Percentiles rank a stretch among this genome's conserved stretches.
These are phyloP conservation scores for Orussus abietinus DNA, from an alignment of 1,140 invertebrate genomes.

Conservation along the genomic window DNA sequence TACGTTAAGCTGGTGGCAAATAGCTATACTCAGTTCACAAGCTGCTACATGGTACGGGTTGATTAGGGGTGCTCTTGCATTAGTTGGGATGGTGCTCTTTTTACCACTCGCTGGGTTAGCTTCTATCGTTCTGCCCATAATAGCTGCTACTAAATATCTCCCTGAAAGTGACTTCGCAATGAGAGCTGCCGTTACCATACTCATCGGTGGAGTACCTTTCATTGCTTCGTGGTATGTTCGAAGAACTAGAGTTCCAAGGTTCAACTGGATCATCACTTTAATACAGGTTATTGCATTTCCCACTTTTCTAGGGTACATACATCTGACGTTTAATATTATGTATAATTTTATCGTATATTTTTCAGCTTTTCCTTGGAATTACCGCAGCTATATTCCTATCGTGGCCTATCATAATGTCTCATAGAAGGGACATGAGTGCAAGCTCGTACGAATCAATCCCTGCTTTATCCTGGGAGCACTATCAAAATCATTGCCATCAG, in stretches of 20 bases:
- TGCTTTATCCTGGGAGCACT: slow-evolving; percentile 63
- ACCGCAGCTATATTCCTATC: slow-evolving; percentile 49
- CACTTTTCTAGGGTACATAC: slow-evolving; percentile 6
- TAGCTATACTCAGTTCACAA: slow-evolving; percentile 74
- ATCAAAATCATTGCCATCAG: slow-evolving; percentile 67
- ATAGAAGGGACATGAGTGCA: slow-evolving; percentile 30
- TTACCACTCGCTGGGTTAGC: slow-evolving; percentile 72
- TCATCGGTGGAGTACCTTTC: slow-evolving; percentile 57
- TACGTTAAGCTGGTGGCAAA: slow-evolving; percentile 81
- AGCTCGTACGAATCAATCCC: slow-evolving; percentile 35
- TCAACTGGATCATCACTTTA: slow-evolving; percentile 63
- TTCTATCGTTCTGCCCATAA: slow-evolving; percentile 67
- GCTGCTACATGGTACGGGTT: slow-evolving; percentile 77
- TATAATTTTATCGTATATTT: slow-evolving; percentile 8
- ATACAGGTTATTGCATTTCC: slow-evolving; percentile 55
- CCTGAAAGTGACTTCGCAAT: slow-evolving; percentile 63
- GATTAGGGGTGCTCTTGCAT: slow-evolving; percentile 68
- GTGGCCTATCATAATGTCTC: slow-evolving; percentile 51
- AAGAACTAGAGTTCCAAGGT: slow-evolving; percentile 49
- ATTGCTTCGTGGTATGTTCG: slow-evolving; percentile 63
- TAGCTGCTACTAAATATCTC: slow-evolving; percentile 67
- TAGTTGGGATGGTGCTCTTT: slow-evolving; percentile 74
- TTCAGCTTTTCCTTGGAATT: slow-evolving; percentile 39
- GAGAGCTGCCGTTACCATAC: slow-evolving; percentile 55
- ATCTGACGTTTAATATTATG: slow-evolving; percentile 6